These are phyloP conservation scores for Euplexia lucipara DNA, from an alignment of 2,888 invertebrate genomes.

Conservation along the genomic window DNA sequence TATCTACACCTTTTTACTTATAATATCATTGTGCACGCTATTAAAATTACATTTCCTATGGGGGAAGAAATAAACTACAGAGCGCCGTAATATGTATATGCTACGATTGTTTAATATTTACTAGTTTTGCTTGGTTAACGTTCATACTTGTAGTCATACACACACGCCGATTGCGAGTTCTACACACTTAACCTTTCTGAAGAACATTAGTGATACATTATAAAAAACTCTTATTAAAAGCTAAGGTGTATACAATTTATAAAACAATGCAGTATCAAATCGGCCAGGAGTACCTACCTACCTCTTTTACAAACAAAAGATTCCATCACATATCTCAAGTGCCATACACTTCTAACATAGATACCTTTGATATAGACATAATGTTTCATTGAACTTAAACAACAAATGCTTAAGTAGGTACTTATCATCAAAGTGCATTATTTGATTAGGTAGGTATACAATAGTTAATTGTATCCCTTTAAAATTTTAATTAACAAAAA, in stretches of 20 bases:
- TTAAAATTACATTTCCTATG: too few relatives aligned
- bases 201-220: too few relatives aligned
- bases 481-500: too few relatives aligned
- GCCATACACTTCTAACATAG: conserved; percentile 25
- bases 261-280: conserved; percentile 11
- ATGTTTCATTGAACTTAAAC: conserved; percentile 39
- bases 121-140: too few relatives aligned
- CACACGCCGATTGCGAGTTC: too few relatives aligned
- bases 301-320: conserved; percentile 10
- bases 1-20: too few relatives aligned
- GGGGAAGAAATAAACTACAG: too few relatives aligned
- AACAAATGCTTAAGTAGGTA: conserved; percentile 17
- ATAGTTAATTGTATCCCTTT: conserved; percentile 21
- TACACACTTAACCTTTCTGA: too few relatives aligned
- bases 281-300: background rate
- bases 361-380: background rate
- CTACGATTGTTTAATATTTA: too few relatives aligned
- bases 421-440: conserved; percentile 38
- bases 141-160: too few relatives aligned
- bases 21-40: too few relatives aligned
- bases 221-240: background rate
- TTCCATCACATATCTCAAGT: conserved; percentile 19
- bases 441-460: conserved; percentile 20
- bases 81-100: too few relatives aligned
- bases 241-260: conserved; percentile 3